Conservation (phyloP, 2,113 vertebrate species). For the Genyomyrus donnyi region DNA sequence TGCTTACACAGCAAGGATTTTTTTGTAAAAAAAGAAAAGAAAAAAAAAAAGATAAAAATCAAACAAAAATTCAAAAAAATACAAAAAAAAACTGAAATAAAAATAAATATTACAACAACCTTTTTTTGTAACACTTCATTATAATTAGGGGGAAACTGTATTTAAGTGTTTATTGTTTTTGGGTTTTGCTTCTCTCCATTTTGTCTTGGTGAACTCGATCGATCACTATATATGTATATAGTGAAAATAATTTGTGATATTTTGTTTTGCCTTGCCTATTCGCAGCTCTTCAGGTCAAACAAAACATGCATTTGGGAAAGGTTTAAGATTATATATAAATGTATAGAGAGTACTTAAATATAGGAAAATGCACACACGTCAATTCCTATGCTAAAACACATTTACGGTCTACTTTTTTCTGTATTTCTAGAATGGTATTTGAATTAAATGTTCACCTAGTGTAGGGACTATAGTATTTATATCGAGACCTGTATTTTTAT, state of each 20-base stretch:
- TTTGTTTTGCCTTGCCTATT: slow-evolving; percentile 89
- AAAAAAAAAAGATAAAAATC: slow-evolving; percentile 68
- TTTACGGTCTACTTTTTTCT: slow-evolving; percentile 97
- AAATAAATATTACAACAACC: slow-evolving; percentile 46
- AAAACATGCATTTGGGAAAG: slow-evolving; percentile 83
- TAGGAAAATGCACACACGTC: slow-evolving; percentile 99
- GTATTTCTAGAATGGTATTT: slow-evolving; percentile 99
- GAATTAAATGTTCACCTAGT: slow-evolving; percentile 99
- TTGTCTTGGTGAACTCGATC: slow-evolving; percentile 82
- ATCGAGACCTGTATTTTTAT: slow-evolving; percentile 99
- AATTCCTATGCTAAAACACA: slow-evolving; percentile 99
- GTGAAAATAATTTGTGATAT: slow-evolving; percentile 48
- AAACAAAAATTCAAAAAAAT: slow-evolving; percentile 68
- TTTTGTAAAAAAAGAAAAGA: slow-evolving; percentile 72
- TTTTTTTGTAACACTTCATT: slow-evolving; percentile 74
- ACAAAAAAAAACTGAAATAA: slow-evolving; percentile 68
- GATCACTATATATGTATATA: slow-evolving; percentile 65
- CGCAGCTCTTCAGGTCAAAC: slow-evolving; percentile 98
- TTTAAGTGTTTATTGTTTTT: slow-evolving; percentile 72
- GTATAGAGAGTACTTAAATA: slow-evolving; percentile 94
- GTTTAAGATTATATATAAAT: slow-evolving; percentile 97
- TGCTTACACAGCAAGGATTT: slow-evolving; percentile 74
- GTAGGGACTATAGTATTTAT: slow-evolving; percentile 99
- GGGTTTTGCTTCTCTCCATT: slow-evolving; percentile 39
- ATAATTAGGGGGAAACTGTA: slow-evolving; percentile 83